Conservation (phyloP, 2,888 invertebrate genomes). For the Eupsilia transversa region DNA sequence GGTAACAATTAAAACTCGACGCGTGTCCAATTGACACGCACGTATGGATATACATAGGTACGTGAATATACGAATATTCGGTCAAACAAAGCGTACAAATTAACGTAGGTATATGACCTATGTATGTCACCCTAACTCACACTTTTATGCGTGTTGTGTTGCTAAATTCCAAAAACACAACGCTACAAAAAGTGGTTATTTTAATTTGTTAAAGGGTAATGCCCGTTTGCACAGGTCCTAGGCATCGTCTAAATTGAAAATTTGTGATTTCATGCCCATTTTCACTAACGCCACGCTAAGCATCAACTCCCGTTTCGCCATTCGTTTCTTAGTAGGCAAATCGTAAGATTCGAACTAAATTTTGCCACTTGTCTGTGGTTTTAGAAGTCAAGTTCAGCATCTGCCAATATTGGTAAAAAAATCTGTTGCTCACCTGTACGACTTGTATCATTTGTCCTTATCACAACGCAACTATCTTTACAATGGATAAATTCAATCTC, state of each 20-base stretch:
- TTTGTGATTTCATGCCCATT: not conserved
- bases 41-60: constrained; percentile 16
- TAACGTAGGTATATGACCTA: constrained; percentile 22
- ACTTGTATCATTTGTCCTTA: too few relatives aligned
- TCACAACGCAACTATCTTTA: too few relatives aligned
- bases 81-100: constrained; percentile 32
- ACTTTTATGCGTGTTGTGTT: constrained; percentile 10
- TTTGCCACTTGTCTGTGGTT: not conserved
- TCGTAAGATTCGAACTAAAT: not conserved
- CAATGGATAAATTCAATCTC: too few relatives aligned
- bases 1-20: constrained; percentile 54
- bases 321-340: not conserved
- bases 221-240: not conserved
- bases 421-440: not conserved
- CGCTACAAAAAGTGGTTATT: not conserved
- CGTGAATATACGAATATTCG: not conserved
- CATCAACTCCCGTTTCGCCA: not conserved
- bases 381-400: not conserved
- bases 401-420: not conserved
- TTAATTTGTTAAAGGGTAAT: not conserved
- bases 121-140: too few relatives aligned
- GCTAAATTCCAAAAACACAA: constrained; percentile 20
- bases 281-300: not conserved
- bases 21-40: constrained; percentile 39
- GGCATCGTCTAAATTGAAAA: not conserved